These are phyloP conservation scores for Paramormyrops kingsleyae DNA, from an alignment of 2,113 vertebrate genomes.

Conservation along the genomic window DNA sequence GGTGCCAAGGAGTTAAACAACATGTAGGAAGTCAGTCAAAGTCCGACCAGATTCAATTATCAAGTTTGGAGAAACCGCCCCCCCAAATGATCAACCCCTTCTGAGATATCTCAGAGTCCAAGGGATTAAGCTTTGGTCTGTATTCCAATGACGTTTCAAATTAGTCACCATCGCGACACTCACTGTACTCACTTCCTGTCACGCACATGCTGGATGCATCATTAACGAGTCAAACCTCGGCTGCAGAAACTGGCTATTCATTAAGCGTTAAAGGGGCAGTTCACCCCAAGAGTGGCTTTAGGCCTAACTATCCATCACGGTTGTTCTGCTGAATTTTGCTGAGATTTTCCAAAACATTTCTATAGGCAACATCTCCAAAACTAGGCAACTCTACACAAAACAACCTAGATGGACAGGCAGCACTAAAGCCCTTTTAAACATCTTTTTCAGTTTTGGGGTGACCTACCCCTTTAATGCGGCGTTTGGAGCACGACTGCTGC, in stretches of 20 bases:
- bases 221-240: background rate
- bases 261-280: background rate
- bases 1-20: background rate
- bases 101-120: background rate
- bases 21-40: background rate
- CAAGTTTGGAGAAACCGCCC: background rate
- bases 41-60: background rate
- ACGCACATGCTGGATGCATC: background rate
- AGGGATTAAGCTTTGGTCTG: background rate
- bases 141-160: slow-evolving; percentile 10
- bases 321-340: background rate
- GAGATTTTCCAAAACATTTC: background rate
- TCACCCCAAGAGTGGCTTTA: background rate
- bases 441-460: background rate
- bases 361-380: background rate
- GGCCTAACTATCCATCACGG: background rate
- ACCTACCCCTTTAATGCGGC: background rate
- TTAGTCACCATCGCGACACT: slow-evolving; percentile 2
- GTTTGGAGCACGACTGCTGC: background rate
- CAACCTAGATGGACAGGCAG: background rate
- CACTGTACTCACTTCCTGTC: background rate
- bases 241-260: background rate
- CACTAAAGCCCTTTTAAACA: background rate
- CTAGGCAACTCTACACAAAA: background rate
- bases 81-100: background rate